Evolutionary conservation across 2,797 vertebrate species (phyloP).

Genomic region (Holocentrus rufus): DNA sequence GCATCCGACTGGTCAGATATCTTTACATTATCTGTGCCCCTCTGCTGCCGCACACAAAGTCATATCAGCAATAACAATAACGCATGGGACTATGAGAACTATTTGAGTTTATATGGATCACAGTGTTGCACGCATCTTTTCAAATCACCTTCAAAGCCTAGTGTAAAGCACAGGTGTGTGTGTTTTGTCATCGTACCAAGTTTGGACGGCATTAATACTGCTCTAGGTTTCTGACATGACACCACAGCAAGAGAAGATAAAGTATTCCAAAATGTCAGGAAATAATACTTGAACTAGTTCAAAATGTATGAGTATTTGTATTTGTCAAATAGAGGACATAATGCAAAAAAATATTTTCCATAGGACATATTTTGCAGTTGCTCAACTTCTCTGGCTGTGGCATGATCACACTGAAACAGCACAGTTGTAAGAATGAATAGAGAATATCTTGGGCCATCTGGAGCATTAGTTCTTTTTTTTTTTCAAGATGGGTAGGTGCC

Average conservation of each 20-base stretch:
- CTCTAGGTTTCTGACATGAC: neutral
- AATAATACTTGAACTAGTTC: neutral
- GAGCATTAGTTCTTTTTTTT: constrained; percentile 12
- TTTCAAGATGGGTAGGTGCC: neutral
- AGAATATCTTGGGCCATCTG: constrained; percentile 33
- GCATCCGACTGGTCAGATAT: constrained; percentile 60
- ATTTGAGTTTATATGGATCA: neutral
- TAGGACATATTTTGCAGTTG: neutral
- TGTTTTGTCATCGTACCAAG: neutral
- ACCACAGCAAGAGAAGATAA: neutral
- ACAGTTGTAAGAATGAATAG: constrained; percentile 13
- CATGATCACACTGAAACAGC: constrained; percentile 8
- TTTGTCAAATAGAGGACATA: neutral
- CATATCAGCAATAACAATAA: constrained; percentile 12
- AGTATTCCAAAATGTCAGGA: neutral
- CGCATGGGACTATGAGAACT: neutral
- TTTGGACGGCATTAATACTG: neutral
- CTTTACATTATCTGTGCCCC: constrained; percentile 38
- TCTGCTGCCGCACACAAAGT: constrained; percentile 27
- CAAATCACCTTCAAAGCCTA: neutral
- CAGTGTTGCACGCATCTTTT: constrained; percentile 1
- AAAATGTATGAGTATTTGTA: neutral
- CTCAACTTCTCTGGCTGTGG: constrained; percentile 6
- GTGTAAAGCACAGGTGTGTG: constrained; percentile 1
- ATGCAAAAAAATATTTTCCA: neutral